phyloP scores from a whole-genome alignment of 1,140 invertebrate genomes.

The Ceratosolen fusciceps region DNA sequence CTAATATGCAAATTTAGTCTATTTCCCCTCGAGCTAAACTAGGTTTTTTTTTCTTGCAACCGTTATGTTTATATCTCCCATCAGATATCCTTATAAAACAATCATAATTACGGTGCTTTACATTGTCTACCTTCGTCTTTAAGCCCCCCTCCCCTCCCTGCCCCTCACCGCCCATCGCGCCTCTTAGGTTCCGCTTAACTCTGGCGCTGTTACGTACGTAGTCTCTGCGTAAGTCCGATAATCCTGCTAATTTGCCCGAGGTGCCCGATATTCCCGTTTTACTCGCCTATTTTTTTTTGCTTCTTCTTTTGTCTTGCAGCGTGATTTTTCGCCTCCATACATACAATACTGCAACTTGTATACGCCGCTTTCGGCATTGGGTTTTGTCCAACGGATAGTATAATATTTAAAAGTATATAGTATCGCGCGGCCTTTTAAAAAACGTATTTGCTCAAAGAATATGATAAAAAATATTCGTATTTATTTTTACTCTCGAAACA shows the following conservation, averaged over 20 bases:
- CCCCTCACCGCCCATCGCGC: neutral
- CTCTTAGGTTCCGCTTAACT: too few relatives aligned
- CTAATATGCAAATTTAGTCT: constrained; percentile 31
- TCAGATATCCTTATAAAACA: constrained; percentile 35
- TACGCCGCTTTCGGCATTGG: neutral
- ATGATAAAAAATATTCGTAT: too few relatives aligned
- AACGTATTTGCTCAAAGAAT: too few relatives aligned
- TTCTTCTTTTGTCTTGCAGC: neutral
- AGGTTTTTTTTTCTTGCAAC: constrained; percentile 19
- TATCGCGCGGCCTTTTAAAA: too few relatives aligned
- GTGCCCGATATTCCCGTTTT: neutral
- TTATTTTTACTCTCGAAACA: too few relatives aligned
- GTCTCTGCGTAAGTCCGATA: neutral
- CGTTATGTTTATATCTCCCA: constrained; percentile 20
- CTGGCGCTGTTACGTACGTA: too few relatives aligned
- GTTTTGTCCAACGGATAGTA: neutral
- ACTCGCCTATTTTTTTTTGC: neutral
- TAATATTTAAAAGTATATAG: too few relatives aligned
- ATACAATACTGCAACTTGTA: neutral
- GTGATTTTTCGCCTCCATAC: too few relatives aligned
- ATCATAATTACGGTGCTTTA: constrained; percentile 35
- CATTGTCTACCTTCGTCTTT: neutral
- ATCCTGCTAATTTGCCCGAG: constrained; percentile 29
- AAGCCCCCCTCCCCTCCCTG: too few relatives aligned
- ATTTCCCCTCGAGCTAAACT: neutral